phyloP scores from a whole-genome alignment of 2,113 vertebrate genomes.

The Phylloscopus trochilus region DNA sequence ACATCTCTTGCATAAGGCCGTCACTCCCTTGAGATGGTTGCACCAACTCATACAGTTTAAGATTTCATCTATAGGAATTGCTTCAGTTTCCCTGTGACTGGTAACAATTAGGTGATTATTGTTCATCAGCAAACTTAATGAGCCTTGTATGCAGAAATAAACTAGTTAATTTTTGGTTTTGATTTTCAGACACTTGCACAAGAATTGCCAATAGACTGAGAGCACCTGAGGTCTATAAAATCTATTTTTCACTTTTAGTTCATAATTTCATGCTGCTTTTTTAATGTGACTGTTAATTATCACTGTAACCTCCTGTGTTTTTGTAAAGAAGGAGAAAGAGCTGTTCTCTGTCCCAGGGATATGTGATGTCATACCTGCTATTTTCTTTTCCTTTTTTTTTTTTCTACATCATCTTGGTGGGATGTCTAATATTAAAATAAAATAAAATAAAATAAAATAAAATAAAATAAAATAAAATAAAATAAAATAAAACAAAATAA shows the following conservation, averaged over 20 bases:
- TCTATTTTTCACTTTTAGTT: neutral
- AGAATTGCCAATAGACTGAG: neutral
- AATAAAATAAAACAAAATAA: too few relatives aligned
- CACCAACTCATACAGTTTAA: neutral
- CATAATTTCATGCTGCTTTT: neutral
- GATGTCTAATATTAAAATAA: neutral
- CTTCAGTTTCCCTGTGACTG: neutral
- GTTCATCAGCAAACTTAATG: neutral
- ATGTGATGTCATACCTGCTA: neutral
- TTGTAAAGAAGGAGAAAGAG: neutral
- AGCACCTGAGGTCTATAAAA: neutral
- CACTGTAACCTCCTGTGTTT: neutral
- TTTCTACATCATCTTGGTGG: neutral
- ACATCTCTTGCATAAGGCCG: neutral
- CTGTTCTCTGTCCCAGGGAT: neutral
- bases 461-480: too few relatives aligned
- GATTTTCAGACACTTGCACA: neutral
- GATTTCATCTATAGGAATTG: neutral
- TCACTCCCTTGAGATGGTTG: rapidly evolving
- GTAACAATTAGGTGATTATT: neutral
- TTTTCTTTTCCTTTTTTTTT: neutral
- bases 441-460: too few relatives aligned
- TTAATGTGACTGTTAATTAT: neutral
- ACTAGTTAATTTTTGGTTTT: neutral
- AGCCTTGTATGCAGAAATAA: neutral